Conservation (phyloP, 2,888 invertebrate species). For the Cabera pusaria region DNA sequence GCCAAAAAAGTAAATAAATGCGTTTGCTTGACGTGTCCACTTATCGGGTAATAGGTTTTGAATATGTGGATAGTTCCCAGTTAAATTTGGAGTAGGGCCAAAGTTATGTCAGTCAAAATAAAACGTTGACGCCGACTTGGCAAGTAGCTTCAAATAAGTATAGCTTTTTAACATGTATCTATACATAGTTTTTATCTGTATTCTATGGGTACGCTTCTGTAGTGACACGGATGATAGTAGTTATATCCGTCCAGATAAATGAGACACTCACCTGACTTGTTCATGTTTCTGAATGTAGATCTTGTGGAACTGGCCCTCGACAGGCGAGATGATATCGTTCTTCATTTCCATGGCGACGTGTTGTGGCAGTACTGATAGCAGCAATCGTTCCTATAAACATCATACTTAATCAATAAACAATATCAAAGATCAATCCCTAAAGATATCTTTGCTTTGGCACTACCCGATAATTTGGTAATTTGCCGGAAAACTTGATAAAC, state of each 20-base stretch:
- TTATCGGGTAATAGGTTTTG: slow-evolving; percentile 35
- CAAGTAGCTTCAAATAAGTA: slow-evolving; percentile 26
- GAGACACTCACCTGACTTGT: slow-evolving; percentile 90
- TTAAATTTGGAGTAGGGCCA: slow-evolving; percentile 61
- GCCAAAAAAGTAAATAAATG: slow-evolving; percentile 1
- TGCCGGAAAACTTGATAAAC: no score
- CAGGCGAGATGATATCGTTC: slow-evolving; percentile 94
- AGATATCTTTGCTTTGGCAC: no score
- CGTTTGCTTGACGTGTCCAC: slow-evolving; percentile 5
- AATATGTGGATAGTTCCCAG: slow-evolving; percentile 44
- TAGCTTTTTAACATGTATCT: slow-evolving; percentile 17
- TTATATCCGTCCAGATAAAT: slow-evolving; percentile 14
- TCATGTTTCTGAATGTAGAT: slow-evolving; percentile 97
- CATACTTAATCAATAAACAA: slow-evolving; percentile 23
- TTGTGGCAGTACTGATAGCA: slow-evolving; percentile 94
- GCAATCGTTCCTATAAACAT: slow-evolving; percentile 87
- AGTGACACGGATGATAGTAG: slow-evolving; percentile 16
- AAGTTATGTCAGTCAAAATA: slow-evolving; percentile 49
- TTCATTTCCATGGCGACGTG: slow-evolving; percentile 98
- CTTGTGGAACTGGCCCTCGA: slow-evolving; percentile 96
- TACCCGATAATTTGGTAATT: no score
- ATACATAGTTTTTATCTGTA: neutral
- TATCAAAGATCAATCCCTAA: no score
- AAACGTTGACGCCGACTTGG: slow-evolving; percentile 47
- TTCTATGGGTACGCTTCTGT: no score